phyloP scores from a whole-genome alignment of 1,140 invertebrate species.

The Melanaphis sacchari region DNA sequence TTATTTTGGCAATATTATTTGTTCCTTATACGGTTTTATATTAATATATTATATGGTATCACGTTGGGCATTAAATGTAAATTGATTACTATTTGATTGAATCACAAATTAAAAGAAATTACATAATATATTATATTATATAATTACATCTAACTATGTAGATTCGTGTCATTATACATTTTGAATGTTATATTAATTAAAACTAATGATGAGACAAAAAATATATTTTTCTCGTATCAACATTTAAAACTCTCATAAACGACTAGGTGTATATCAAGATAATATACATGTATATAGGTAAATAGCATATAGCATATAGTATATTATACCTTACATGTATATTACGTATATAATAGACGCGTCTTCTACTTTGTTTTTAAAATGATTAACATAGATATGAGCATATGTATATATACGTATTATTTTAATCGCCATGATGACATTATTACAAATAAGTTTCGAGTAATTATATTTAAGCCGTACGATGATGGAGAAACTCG shows the following conservation, averaged over 20 bases:
- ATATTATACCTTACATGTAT: not conserved
- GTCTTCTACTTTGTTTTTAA: not conserved
- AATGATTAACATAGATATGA: not conserved
- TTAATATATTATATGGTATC: not conserved
- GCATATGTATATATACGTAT: not conserved
- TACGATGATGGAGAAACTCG: not conserved
- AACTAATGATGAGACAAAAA: not conserved
- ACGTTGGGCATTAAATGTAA: not conserved
- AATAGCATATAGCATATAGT: not conserved
- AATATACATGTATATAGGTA: not conserved
- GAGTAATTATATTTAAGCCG: not conserved
- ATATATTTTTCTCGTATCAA: not conserved
- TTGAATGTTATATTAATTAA: not conserved
- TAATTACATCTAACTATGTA: not conserved
- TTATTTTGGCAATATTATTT: not conserved
- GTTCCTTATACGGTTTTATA: not conserved
- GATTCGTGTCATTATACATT: not conserved
- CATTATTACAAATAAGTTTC: not conserved
- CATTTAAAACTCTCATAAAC: not conserved
- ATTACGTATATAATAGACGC: not conserved
- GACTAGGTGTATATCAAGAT: not conserved
- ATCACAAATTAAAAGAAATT: slow-evolving; percentile 4
- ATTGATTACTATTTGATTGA: not conserved
- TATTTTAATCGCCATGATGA: not conserved
- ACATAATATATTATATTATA: not conserved